Conservation (phyloP, 2,113 vertebrate species). For the Cyprinodon brontotheroides region DNA sequence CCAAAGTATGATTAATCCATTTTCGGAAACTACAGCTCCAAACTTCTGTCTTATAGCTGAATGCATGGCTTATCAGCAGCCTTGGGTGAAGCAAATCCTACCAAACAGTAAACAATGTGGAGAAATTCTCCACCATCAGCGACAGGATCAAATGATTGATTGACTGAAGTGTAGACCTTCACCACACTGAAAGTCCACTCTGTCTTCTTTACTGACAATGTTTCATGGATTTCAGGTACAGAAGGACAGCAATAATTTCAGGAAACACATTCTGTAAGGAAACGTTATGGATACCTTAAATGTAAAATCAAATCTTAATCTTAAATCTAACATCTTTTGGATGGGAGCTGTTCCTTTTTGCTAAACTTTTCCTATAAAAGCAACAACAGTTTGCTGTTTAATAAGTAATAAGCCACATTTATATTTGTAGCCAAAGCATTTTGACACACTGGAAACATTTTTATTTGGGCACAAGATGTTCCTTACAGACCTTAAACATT, state of each 20-base stretch:
- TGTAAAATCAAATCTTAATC: slow-evolving; percentile 17
- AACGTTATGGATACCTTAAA: slow-evolving; percentile 19
- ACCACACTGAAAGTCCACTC: slow-evolving; percentile 55
- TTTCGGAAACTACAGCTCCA: slow-evolving; percentile 12
- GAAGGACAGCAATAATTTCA: slow-evolving; percentile 52
- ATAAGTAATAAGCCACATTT: slow-evolving; percentile 36
- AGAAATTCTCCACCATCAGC: slow-evolving; percentile 54
- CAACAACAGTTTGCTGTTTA: slow-evolving; percentile 15
- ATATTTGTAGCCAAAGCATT: slow-evolving; percentile 5
- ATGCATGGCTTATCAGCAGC: slow-evolving; percentile 35
- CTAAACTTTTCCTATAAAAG: slow-evolving; percentile 32
- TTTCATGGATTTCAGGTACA: slow-evolving; percentile 39
- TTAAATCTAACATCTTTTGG: slow-evolving; percentile 10
- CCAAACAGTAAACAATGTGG: slow-evolving; percentile 32
- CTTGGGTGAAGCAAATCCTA: slow-evolving; percentile 49
- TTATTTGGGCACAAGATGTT: slow-evolving; percentile 9
- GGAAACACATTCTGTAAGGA: slow-evolving; percentile 38
- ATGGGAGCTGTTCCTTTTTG: slow-evolving; percentile 19
- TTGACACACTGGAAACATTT: slow-evolving; percentile 18
- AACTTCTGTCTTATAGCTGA: slow-evolving; percentile 31
- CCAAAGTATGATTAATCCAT: slow-evolving; percentile 21
- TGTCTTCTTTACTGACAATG: slow-evolving; percentile 58
- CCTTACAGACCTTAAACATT: slow-evolving; percentile 12
- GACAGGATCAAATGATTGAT: slow-evolving; percentile 64
- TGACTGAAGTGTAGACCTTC: slow-evolving; percentile 58